Evolutionary conservation across 2,888 invertebrate genomes (phyloP).

Genomic region (Pollenia labialis): DNA sequence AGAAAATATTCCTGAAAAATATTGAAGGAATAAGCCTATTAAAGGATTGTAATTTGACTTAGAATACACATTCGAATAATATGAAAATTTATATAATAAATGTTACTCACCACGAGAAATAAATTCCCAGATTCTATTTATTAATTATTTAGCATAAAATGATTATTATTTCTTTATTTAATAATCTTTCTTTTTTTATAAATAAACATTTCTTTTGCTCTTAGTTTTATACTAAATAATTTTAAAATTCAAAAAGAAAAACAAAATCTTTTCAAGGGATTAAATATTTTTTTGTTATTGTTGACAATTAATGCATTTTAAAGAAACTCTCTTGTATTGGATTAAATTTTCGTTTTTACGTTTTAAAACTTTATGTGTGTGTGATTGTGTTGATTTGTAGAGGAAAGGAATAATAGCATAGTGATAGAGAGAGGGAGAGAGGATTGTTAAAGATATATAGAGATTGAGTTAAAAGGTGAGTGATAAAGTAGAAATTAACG

Average conservation of each 20-base stretch:
- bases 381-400: not conserved
- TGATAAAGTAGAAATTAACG: not conserved
- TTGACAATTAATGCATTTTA: constrained; percentile 49
- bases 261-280: constrained; percentile 24
- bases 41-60: no score
- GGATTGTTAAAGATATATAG: not conserved
- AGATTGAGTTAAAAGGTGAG: not conserved
- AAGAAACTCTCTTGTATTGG: constrained; percentile 45
- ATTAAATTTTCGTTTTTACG: constrained; percentile 16
- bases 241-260: constrained; percentile 40
- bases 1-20: no score
- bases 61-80: no score
- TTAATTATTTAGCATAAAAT: constrained; percentile 73
- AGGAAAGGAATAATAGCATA: not conserved
- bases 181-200: constrained; percentile 66
- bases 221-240: constrained; percentile 60
- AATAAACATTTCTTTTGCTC: constrained; percentile 69
- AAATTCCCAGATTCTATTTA: no score
- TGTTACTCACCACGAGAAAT: no score
- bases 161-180: constrained; percentile 72
- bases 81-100: no score
- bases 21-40: no score
- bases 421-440: not conserved
- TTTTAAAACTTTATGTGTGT: not conserved
- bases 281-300: constrained; percentile 46